Conservation (phyloP, 2,113 vertebrate genomes). For the Spilogale gracilis region DNA sequence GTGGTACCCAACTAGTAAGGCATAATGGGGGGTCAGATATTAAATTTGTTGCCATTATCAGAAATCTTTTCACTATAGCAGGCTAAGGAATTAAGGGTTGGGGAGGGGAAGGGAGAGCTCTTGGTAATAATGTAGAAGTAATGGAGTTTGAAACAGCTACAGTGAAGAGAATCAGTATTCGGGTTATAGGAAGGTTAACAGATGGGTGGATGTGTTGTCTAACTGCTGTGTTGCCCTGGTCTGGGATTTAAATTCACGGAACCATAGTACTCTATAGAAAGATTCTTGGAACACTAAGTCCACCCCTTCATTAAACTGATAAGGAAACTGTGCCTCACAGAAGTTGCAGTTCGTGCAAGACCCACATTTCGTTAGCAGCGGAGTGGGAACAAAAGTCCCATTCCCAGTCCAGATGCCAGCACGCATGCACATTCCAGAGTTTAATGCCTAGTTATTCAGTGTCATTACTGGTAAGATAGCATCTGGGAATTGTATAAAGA, state of each 20-base stretch:
- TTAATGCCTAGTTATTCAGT: not conserved
- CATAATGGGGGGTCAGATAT: not conserved
- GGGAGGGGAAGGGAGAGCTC: not conserved
- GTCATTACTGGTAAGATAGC: not conserved
- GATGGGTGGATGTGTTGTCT: not conserved
- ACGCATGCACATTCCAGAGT: not conserved
- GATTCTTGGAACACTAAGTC: not conserved
- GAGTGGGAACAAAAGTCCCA: not conserved
- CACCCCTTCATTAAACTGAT: not conserved
- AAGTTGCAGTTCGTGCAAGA: not conserved
- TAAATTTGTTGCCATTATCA: not conserved
- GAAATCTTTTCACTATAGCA: not conserved
- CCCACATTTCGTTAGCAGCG: not conserved
- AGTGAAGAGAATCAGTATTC: not conserved
- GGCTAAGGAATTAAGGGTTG: not conserved
- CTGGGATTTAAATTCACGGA: slow-evolving; percentile 20
- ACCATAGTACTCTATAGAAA: not conserved
- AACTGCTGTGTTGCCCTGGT: not conserved
- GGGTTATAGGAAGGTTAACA: not conserved
- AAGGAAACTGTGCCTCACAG: not conserved
- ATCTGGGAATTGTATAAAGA: not conserved
- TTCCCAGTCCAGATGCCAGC: not conserved
- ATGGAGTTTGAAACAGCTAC: not conserved
- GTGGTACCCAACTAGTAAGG: not conserved
- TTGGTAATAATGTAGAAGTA: not conserved